Conservation (phyloP, 2,113 vertebrate genomes). For the Gymnobelideus leadbeateri region DNA sequence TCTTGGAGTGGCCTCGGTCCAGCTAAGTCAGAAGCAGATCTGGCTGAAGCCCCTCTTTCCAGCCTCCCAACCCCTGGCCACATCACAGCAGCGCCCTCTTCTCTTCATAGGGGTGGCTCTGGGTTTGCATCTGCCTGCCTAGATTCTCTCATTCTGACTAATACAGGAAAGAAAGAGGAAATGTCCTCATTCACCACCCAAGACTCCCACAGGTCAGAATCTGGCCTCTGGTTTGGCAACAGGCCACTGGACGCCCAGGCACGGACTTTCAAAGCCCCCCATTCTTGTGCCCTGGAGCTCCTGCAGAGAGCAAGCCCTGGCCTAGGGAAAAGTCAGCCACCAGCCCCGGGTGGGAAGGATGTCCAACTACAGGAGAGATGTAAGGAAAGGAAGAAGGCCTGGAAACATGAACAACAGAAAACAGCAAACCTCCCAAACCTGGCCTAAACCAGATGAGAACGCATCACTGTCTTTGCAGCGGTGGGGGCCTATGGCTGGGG, state of each 20-base stretch:
- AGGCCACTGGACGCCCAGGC: not conserved
- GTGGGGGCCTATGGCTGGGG: not conserved
- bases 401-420: no score
- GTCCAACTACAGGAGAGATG: not conserved
- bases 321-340: no score
- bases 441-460: not conserved
- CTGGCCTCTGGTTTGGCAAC: not conserved
- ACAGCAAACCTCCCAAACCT: not conserved
- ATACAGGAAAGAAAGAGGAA: not conserved
- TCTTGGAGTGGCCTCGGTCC: not conserved
- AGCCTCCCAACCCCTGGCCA: not conserved
- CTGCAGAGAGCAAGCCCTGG: not conserved
- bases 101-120: no score
- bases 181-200: not conserved
- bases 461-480: not conserved
- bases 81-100: not conserved
- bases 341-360: no score
- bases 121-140: not conserved
- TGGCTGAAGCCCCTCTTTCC: not conserved
- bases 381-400: not conserved
- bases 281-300: not conserved
- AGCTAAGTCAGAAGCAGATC: not conserved
- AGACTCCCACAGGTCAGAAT: not conserved
- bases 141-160: not conserved
- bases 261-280: not conserved